Conservation (phyloP, 2,113 vertebrate species). For the Falcunculus frontatus region DNA sequence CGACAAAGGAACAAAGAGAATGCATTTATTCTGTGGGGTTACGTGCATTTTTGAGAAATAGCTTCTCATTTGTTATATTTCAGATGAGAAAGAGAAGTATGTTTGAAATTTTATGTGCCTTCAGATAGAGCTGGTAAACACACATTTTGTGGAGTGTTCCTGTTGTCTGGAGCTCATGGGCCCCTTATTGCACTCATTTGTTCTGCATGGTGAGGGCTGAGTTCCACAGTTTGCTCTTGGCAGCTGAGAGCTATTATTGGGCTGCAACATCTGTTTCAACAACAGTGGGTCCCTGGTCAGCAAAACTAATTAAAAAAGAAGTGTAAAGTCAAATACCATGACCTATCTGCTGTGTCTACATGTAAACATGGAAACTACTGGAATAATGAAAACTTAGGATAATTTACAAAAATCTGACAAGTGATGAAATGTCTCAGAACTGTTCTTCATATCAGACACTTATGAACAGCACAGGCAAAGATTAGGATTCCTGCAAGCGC, state of each 20-base stretch:
- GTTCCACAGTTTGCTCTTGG: slow-evolving; percentile 63
- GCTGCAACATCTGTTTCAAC: slow-evolving; percentile 74
- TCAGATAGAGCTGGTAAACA: not conserved
- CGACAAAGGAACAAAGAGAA: not conserved
- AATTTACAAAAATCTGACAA: slow-evolving; percentile 66
- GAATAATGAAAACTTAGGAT: slow-evolving; percentile 58
- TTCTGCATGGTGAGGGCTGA: slow-evolving; percentile 48
- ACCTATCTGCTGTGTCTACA: slow-evolving; percentile 30
- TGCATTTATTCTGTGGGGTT: not conserved
- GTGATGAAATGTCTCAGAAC: slow-evolving; percentile 62
- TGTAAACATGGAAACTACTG: slow-evolving; percentile 60
- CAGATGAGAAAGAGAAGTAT: not conserved
- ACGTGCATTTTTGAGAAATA: not conserved
- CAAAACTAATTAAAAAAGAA: slow-evolving; percentile 74
- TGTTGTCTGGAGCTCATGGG: not conserved
- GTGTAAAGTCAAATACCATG: slow-evolving; percentile 64
- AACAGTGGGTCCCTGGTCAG: slow-evolving; percentile 64
- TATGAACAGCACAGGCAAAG: not conserved
- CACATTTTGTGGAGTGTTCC: not conserved
- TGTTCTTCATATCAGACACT: slow-evolving; percentile 45
- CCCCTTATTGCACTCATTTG: slow-evolving; percentile 47
- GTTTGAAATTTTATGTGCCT: not conserved
- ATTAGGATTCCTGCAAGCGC: not conserved
- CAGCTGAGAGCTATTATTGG: slow-evolving; percentile 76
- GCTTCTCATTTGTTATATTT: not conserved